Evolutionary conservation across 2,888 invertebrate species (phyloP), one percentile per base, ranked within the genome.

Genomic region (Chrysomela aeneicollis): DNA sequence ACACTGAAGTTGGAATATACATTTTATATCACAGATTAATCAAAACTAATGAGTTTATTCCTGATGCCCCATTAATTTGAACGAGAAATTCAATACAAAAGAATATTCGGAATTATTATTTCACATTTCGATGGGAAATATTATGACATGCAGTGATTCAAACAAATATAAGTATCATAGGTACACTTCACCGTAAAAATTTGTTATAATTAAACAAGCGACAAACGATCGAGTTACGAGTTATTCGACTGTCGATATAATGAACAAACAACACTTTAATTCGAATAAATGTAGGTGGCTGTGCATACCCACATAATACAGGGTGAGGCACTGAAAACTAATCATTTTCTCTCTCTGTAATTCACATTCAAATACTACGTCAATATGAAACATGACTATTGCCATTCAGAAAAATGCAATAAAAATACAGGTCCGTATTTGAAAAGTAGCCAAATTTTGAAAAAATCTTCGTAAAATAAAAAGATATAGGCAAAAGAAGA

Each of bases 41-140:
- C 55, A 42, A 55, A 37, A 19, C 32, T 21, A 42, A 55, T 9
- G n/a, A 19, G 12, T n/a, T 22, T 9, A 37, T 1, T 54, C 17
- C 15, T 55, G 55, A 55, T 32, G 42, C 22, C 17, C 42, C 19
- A 55, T 55, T 55, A 42, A 55, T 42, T 42, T 35, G 22, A 55
- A 19, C 35, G 42, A 37, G 55, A 42, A 42, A 42, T 55, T 55
- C n/a, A 42, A 55, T 55, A 35, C 42, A 42, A 18, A 15, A 10
- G 19, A 42, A 42, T 32, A 42, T 42, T 19, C 42, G n/a, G 22
- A 55, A 55, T 55, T 19, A 42, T 42, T 21, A 42, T 42, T 42
- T 42, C 15, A 42, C 42, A 42, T n/a, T 12, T 42, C 42, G 15
- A 42, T 15, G 15, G 4, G 2, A 15, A 2, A 15, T 42, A n/a